These are phyloP conservation scores for Alectoris magna DNA, from an alignment of 2,797 vertebrate species.

Conservation along the genomic window DNA sequence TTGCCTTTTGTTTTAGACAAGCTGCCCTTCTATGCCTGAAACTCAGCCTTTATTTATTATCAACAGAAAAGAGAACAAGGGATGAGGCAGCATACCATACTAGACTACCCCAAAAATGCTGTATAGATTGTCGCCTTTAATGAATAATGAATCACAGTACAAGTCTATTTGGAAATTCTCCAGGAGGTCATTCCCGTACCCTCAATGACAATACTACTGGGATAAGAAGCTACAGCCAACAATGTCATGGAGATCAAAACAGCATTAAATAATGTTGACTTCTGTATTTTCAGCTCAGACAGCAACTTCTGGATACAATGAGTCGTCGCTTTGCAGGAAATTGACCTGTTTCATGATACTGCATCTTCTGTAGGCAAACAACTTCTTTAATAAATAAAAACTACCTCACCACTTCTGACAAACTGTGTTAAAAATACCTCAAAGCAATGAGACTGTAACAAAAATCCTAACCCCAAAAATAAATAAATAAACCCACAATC, in stretches of 20 bases:
- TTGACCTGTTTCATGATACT: neutral
- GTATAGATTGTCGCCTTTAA: constrained; percentile 52
- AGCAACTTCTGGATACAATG: constrained; percentile 17
- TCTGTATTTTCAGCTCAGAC: constrained; percentile 34
- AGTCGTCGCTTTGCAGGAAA: neutral
- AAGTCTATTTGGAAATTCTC: constrained; percentile 64
- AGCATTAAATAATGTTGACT: constrained; percentile 52
- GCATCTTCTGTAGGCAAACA: neutral
- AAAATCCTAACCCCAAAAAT: neutral
- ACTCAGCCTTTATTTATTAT: neutral
- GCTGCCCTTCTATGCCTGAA: neutral
- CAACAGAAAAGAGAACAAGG: neutral
- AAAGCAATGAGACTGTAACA: neutral
- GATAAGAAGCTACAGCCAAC: constrained; percentile 55
- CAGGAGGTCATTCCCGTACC: constrained; percentile 49
- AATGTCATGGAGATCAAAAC: constrained; percentile 61
- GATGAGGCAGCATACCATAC: neutral
- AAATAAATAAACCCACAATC: neutral
- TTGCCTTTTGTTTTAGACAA: neutral
- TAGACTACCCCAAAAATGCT: constrained; percentile 9
- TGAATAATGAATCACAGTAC: constrained; percentile 71
- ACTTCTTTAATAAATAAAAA: neutral
- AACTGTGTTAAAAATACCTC: neutral
- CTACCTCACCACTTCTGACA: neutral
- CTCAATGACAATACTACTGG: constrained; percentile 56